Conservation (phyloP, 92 coral and sea anemone genomes). For the Zoanthus sansibaricus region DNA sequence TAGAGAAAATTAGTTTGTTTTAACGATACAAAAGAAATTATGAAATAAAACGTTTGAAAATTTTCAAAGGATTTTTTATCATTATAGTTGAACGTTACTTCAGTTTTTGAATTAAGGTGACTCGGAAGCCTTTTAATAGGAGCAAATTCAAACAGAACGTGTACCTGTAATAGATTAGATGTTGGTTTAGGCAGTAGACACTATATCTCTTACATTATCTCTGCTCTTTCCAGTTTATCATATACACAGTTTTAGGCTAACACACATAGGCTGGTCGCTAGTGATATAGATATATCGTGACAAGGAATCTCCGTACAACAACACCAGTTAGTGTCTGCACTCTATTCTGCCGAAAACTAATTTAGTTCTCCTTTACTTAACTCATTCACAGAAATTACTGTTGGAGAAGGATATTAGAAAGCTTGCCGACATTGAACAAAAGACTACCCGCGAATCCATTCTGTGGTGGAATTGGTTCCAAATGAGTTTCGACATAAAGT, state of each 20-base stretch:
- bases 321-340: not conserved
- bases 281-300: not conserved
- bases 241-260: no score
- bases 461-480: constrained; percentile 12
- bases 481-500: not conserved
- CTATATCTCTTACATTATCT: no score
- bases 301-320: constrained; percentile 6
- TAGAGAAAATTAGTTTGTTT: no score
- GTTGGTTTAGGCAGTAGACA: no score
- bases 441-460: not conserved
- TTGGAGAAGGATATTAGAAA: not conserved
- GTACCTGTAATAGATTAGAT: no score
- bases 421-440: constrained; percentile 23
- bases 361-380: constrained; percentile 23
- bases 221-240: no score
- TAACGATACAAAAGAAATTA: no score
- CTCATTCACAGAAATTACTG: constrained; percentile 15
- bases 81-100: not conserved
- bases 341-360: not conserved
- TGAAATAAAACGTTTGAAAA: no score
- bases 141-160: no score
- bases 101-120: no score
- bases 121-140: no score
- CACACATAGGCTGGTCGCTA: not conserved
- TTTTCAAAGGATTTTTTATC: no score